A percentile compares a stretch with the other conserved stretches of the same genome.
Conservation (phyloP, 1,140 invertebrate species). For the Drosophila nigromelanica region DNA sequence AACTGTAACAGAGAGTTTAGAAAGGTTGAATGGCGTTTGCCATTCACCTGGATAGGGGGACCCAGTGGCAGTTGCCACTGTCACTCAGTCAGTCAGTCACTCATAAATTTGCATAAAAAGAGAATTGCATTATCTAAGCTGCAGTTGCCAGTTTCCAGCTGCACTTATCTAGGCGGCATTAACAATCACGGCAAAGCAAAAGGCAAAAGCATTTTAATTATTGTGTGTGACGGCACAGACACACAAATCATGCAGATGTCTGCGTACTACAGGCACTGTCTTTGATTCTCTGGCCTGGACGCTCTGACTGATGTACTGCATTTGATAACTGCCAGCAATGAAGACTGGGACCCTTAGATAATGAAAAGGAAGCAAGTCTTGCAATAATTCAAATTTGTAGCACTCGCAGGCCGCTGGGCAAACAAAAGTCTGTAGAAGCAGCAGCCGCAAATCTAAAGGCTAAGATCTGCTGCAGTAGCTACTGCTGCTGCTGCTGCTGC, state of each 20-base stretch:
- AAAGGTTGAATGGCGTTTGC: conserved; percentile 76
- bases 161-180: conserved; percentile 67
- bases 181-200: conserved; percentile 61
- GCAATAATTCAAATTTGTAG: conserved; percentile 71
- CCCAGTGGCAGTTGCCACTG: conserved; percentile 58
- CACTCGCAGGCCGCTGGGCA: conserved; percentile 41
- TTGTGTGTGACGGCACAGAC: conserved; percentile 65
- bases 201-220: conserved; percentile 73
- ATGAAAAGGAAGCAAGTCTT: conserved; percentile 68
- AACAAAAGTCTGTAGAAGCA: conserved; percentile 8
- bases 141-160: conserved; percentile 36
- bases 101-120: conserved; percentile 79
- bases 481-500: conserved; percentile 48
- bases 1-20: conserved; percentile 71
- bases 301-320: conserved; percentile 66
- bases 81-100: conserved; percentile 42
- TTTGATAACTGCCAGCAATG: conserved; percentile 77
- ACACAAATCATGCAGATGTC: conserved; percentile 35
- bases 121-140: conserved; percentile 74
- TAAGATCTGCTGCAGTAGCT: conserved; percentile 19
- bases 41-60: conserved; percentile 54
- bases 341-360: conserved; percentile 75
- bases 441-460: conserved; percentile 24
- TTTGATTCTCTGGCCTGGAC: conserved; percentile 17
- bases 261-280: background rate